Conservation (phyloP, 2,797 vertebrate species). For the Ptychadena robeensis region DNA sequence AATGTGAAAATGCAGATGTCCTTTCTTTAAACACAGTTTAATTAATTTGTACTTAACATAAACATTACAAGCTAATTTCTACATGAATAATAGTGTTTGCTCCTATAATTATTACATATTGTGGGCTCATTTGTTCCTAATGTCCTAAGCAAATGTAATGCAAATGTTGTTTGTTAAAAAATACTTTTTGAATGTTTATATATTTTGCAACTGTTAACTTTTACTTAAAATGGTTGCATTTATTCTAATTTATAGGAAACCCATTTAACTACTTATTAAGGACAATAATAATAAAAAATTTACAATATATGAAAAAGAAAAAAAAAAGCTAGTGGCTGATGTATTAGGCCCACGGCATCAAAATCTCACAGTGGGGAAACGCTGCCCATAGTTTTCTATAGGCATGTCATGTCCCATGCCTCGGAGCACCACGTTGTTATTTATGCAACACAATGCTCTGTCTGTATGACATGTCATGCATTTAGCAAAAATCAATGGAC, state of each 20-base stretch:
- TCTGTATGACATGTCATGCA: too few relatives aligned
- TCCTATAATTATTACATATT: neutral
- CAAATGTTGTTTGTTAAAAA: neutral
- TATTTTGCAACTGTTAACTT: neutral
- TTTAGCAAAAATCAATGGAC: too few relatives aligned
- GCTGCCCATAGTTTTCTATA: too few relatives aligned
- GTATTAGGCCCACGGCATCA: too few relatives aligned
- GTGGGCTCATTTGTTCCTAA: neutral
- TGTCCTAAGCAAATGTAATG: neutral
- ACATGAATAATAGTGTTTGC: neutral
- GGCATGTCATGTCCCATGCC: too few relatives aligned
- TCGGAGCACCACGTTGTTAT: too few relatives aligned
- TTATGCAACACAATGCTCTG: too few relatives aligned
- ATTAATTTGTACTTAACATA: neutral
- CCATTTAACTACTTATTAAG: neutral
- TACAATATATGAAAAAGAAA: too few relatives aligned
- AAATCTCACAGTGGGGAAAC: too few relatives aligned
- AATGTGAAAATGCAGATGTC: neutral
- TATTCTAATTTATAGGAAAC: neutral
- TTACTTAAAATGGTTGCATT: neutral
- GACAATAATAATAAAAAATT: neutral
- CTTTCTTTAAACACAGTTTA: constrained; percentile 3
- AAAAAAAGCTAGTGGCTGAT: too few relatives aligned
- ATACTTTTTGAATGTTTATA: neutral
- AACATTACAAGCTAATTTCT: neutral